Evolutionary conservation across 2,113 vertebrate genomes (phyloP).

Genomic region (Cygnus atratus): DNA sequence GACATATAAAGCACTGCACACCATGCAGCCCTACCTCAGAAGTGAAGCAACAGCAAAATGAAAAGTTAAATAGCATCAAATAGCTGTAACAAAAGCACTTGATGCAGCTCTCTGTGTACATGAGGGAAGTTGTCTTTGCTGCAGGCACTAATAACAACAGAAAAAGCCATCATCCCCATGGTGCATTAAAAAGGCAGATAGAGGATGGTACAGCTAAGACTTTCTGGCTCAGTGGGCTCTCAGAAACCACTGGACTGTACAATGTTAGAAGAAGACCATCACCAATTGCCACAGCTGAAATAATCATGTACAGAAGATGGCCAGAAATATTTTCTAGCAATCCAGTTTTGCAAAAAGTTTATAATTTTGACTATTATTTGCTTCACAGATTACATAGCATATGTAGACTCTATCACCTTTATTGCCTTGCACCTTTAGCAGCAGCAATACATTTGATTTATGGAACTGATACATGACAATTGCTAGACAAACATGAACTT

Average conservation of each 20-base stretch:
- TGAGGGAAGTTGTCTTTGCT: not conserved
- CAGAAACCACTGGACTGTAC: not conserved
- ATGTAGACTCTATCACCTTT: no score
- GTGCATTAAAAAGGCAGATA: not conserved
- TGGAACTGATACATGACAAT: not conserved
- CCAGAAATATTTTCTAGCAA: not conserved
- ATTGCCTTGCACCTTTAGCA: not conserved
- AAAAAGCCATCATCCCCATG: not conserved
- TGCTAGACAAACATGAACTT: not conserved
- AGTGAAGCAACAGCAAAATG: not conserved
- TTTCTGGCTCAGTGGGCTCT: not conserved
- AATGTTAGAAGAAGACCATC: not conserved
- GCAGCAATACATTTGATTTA: not conserved
- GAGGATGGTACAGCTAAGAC: not conserved
- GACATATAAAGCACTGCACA: not conserved
- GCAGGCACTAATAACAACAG: not conserved
- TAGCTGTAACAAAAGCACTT: not conserved
- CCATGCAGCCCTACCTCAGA: not conserved
- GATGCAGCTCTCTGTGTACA: fast-evolving
- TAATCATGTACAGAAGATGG: fast-evolving
- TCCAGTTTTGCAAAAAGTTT: not conserved
- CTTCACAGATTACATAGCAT: not conserved
- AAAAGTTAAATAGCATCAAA: not conserved
- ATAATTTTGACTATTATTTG: fast-evolving
- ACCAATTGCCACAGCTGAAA: not conserved